Evolutionary conservation across 2,113 vertebrate genomes (phyloP).

Genomic region (Cynocephalus volans): DNA sequence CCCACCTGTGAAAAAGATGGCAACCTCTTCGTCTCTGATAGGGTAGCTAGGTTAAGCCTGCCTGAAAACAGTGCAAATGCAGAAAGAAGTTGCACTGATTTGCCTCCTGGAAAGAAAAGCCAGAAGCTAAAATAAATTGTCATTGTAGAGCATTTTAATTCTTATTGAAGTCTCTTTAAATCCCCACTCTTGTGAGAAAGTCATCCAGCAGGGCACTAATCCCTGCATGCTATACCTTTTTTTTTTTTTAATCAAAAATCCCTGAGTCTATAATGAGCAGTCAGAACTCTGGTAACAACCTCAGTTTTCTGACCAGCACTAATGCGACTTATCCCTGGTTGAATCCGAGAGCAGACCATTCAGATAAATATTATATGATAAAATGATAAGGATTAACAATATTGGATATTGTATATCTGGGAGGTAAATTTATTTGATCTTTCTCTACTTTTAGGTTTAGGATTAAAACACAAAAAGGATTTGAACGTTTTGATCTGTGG

Average conservation of each 20-base stretch:
- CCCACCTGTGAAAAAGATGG: background rate
- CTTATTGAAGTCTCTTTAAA: slow-evolving; percentile 7
- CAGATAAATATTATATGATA: background rate
- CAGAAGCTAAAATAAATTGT: slow-evolving; percentile 24
- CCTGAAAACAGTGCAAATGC: background rate
- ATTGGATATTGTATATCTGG: background rate
- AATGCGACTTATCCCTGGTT: background rate
- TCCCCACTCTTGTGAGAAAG: slow-evolving; percentile 15
- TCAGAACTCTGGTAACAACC: background rate
- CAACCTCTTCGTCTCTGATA: background rate
- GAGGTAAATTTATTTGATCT: background rate
- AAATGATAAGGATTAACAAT: too few species aligned
- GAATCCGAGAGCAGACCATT: background rate
- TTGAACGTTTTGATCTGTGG: background rate
- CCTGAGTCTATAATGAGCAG: background rate
- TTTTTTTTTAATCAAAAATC: background rate
- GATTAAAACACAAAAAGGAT: background rate
- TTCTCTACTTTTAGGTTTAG: background rate
- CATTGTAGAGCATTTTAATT: slow-evolving; percentile 27
- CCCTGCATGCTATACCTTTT: background rate
- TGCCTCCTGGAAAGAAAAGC: slow-evolving; percentile 10
- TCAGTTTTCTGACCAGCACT: background rate
- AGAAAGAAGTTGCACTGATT: slow-evolving; percentile 44
- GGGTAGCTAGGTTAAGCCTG: background rate
- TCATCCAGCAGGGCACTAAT: background rate